phyloP scores from a whole-genome alignment of 1,140 invertebrate species.

The Capitella teleta region DNA sequence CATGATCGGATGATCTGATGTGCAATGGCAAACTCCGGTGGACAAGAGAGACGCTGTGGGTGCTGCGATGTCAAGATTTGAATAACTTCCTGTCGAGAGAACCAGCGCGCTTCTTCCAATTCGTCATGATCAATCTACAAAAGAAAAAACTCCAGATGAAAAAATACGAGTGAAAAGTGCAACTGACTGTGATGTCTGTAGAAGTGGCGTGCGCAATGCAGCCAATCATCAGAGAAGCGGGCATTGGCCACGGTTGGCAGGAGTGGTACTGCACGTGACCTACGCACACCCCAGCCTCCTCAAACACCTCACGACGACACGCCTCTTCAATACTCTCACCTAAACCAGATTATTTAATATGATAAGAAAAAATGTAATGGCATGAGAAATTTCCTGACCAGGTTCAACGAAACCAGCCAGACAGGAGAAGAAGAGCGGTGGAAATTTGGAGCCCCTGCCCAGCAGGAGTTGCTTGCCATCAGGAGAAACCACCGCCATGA shows the following conservation, averaged over 20 bases:
- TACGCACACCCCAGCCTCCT: conserved; percentile 50
- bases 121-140: conserved; percentile 46
- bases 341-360: conserved; percentile 12
- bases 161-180: too few relatives aligned
- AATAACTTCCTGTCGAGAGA: conserved; percentile 42
- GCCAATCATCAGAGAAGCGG: conserved; percentile 49
- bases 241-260: conserved; percentile 52
- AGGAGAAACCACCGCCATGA: conserved; percentile 45
- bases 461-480: conserved; percentile 43
- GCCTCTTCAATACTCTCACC: conserved; percentile 50
- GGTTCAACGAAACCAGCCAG: conserved; percentile 52
- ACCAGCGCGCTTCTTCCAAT: conserved; percentile 50
- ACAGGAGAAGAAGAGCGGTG: conserved; percentile 48
- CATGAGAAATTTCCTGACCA: background rate
- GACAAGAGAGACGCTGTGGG: conserved; percentile 40
- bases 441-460: conserved; percentile 44
- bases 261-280: conserved; percentile 45
- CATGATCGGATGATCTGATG: conserved; percentile 46
- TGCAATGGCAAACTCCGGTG: conserved; percentile 47
- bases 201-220: conserved; percentile 42
- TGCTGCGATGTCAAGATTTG: conserved; percentile 34
- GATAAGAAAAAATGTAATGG: background rate
- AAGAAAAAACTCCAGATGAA: too few relatives aligned
- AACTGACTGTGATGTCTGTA: conserved; percentile 27
- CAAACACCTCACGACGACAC: conserved; percentile 49